Evolutionary conservation across 2,888 invertebrate genomes (phyloP).

Genomic region (Lycophotia porphyrea): DNA sequence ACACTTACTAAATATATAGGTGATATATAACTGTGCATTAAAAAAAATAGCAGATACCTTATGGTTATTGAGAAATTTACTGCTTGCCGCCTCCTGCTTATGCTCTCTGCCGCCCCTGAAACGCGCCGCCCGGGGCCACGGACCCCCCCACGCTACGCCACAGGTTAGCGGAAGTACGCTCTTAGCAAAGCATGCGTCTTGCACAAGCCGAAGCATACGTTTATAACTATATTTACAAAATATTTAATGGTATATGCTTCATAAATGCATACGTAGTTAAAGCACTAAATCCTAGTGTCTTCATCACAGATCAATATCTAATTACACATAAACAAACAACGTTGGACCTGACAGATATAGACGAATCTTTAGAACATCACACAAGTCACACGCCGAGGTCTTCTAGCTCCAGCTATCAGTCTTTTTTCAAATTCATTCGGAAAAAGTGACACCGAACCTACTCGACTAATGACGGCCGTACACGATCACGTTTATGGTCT

Average conservation of each 20-base stretch:
- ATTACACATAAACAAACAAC: constrained; percentile 9
- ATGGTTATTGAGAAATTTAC: too few species aligned
- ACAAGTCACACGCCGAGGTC: constrained; percentile 7
- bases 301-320: constrained; percentile 27
- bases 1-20: too few species aligned
- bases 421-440: constrained; percentile 20
- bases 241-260: constrained; percentile 8
- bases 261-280: constrained; percentile 6
- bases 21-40: too few species aligned
- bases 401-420: constrained; percentile 19
- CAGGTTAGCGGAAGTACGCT: neutral
- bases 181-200: neutral
- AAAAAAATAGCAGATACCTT: too few species aligned
- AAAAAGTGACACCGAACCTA: neutral
- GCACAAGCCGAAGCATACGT: neutral
- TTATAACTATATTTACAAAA: too few species aligned
- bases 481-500: neutral
- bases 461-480: neutral
- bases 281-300: constrained; percentile 21
- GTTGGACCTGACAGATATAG: neutral
- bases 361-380: constrained; percentile 12
- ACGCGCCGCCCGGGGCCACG: too few species aligned
- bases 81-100: too few species aligned
- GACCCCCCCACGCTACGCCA: too few species aligned
- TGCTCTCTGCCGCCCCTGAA: too few species aligned